A percentile compares a stretch with the other conserved stretches of the same genome.
Evolutionary conservation across 2,797 vertebrate genomes (phyloP).

Genomic region (Rhodeus uyekii): DNA sequence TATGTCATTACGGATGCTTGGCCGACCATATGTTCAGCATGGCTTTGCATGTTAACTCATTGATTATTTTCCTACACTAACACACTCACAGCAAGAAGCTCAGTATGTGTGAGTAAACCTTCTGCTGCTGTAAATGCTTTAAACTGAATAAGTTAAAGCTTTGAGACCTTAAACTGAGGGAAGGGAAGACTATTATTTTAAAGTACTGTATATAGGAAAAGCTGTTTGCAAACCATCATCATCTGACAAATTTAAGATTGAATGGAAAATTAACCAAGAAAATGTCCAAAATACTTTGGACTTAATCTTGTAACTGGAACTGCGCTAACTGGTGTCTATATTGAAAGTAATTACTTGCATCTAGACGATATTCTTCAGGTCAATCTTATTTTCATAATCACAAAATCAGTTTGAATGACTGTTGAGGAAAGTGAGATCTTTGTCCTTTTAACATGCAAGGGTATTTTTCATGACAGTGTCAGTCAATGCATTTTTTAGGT

Average conservation of each 20-base stretch:
- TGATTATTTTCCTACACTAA: slow-evolving; percentile 37
- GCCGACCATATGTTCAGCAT: slow-evolving; percentile 38
- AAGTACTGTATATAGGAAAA: too few species aligned
- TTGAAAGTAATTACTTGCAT: background rate
- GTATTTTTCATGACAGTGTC: too few species aligned
- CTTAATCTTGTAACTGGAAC: background rate
- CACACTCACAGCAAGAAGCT: slow-evolving; percentile 34
- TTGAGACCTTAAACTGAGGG: slow-evolving; percentile 7
- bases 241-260: too few species aligned
- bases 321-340: background rate
- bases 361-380: too few species aligned
- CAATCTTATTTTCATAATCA: too few species aligned
- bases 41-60: slow-evolving; percentile 38
- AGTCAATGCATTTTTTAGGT: too few species aligned
- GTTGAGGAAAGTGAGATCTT: too few species aligned
- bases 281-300: background rate
- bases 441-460: too few species aligned
- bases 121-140: slow-evolving; percentile 26
- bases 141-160: slow-evolving; percentile 50
- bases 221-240: background rate
- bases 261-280: background rate
- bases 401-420: too few species aligned
- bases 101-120: slow-evolving; percentile 34
- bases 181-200: slow-evolving; percentile 29
- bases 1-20: slow-evolving; percentile 25